These are phyloP conservation scores for Sciurus carolinensis DNA, from an alignment of 2,797 vertebrate species.

Conservation along the genomic window DNA sequence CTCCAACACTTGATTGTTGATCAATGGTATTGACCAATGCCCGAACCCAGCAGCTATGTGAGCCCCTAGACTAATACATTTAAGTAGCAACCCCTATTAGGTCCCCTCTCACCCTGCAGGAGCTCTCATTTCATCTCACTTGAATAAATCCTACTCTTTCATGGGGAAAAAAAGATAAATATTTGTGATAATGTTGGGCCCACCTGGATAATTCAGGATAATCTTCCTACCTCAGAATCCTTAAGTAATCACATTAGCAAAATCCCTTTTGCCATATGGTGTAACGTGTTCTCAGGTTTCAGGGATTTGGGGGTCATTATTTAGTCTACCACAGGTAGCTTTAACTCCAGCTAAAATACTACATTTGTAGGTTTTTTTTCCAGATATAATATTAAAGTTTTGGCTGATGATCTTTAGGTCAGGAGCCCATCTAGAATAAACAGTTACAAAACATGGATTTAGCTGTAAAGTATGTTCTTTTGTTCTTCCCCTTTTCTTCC, in stretches of 20 bases:
- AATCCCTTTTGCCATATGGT: not conserved
- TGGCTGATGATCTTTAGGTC: not conserved
- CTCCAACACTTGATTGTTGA: no score
- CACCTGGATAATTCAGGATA: not conserved
- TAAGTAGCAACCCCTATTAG: no score
- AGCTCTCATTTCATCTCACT: no score
- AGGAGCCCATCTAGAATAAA: not conserved
- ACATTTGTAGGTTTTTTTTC: not conserved
- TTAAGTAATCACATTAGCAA: slow-evolving; percentile 28
- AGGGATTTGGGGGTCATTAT: not conserved
- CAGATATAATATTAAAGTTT: not conserved
- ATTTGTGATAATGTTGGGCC: not conserved
- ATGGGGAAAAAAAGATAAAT: not conserved
- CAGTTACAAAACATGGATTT: not conserved
- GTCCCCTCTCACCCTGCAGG: no score
- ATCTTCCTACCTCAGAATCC: not conserved
- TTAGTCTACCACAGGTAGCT: not conserved
- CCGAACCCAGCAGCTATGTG: no score
- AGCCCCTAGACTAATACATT: no score
- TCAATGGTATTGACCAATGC: no score
- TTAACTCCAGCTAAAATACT: slow-evolving; percentile 7
- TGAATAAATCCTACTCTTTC: no score
- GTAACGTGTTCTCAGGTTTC: not conserved
- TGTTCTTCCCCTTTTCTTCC: not conserved
- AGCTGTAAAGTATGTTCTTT: not conserved